phyloP scores from a whole-genome alignment of 2,888 invertebrate species.

The Campoletis raptor region DNA sequence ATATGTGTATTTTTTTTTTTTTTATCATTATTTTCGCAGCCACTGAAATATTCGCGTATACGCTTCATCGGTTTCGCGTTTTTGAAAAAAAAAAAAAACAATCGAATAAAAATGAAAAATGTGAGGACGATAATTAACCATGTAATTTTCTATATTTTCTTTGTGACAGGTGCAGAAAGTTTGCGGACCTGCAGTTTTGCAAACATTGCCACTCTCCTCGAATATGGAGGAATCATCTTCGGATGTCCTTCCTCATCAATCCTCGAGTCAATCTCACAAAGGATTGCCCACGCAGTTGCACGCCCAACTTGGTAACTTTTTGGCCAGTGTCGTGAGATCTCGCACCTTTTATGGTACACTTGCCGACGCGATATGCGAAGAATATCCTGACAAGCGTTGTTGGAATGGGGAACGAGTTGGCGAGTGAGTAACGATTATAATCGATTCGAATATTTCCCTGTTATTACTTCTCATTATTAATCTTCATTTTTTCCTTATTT shows the following conservation, averaged over 20 bases:
- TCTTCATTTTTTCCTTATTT: too few species aligned
- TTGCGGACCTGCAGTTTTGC: slow-evolving; percentile 81
- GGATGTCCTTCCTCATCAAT: slow-evolving; percentile 26
- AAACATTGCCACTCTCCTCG: slow-evolving; percentile 66
- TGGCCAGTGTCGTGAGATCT: slow-evolving; percentile 86
- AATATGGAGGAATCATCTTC: slow-evolving; percentile 58
- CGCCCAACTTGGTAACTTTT: slow-evolving; percentile 83
- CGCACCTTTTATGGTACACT: slow-evolving; percentile 94
- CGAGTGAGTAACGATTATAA: slow-evolving; percentile 89
- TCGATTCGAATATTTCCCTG: background rate
- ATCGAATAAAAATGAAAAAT: background rate
- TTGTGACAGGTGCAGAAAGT: slow-evolving; percentile 81
- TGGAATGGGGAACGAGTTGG: slow-evolving; percentile 93
- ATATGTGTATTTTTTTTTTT: background rate
- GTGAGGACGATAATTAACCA: background rate
- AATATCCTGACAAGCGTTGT: slow-evolving; percentile 89
- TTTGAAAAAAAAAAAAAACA: too few species aligned
- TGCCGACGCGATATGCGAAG: slow-evolving; percentile 92
- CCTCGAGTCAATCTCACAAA: slow-evolving; percentile 76
- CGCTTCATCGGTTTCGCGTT: too few species aligned
- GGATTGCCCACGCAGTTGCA: slow-evolving; percentile 82
- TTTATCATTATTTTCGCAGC: background rate
- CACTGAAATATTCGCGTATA: background rate
- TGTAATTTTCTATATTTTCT: slow-evolving; percentile 15
- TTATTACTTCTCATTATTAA: background rate